Conservation (phyloP, 2,888 invertebrate genomes). For the Hecatera dysodea region DNA sequence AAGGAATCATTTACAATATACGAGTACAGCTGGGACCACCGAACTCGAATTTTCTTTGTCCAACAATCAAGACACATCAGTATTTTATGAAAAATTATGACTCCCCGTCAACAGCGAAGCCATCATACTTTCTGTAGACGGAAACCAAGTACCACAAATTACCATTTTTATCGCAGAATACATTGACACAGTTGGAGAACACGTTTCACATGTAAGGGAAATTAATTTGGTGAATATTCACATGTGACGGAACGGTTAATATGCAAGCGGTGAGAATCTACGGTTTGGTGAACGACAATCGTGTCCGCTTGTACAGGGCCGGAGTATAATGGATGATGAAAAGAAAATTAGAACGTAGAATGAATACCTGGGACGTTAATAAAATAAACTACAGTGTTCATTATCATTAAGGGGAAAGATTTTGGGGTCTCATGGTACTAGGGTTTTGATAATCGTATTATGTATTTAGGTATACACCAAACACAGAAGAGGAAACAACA, state of each 20-base stretch:
- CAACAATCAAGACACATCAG: slow-evolving; percentile 10
- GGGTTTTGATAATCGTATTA: no score
- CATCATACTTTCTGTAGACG: slow-evolving; percentile 26
- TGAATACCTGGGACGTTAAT: no score
- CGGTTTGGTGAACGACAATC: slow-evolving; percentile 24
- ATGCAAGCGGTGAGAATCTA: slow-evolving; percentile 40
- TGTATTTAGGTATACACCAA: no score
- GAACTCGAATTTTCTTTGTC: slow-evolving; percentile 1
- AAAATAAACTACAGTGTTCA: no score
- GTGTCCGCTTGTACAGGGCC: slow-evolving; percentile 27
- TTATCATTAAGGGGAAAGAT: no score
- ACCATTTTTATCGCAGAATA: slow-evolving; percentile 58
- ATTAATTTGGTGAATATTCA: slow-evolving; percentile 53
- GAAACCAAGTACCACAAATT: slow-evolving; percentile 41
- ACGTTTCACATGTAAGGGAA: slow-evolving; percentile 50
- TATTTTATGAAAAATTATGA: slow-evolving; percentile 32
- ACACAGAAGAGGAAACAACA: no score
- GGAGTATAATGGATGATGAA: not conserved
- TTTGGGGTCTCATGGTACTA: no score
- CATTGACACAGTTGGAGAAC: slow-evolving; percentile 63
- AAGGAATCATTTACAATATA: not conserved
- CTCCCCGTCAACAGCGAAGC: slow-evolving; percentile 18
- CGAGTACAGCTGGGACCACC: slow-evolving; percentile 15
- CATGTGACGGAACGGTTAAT: slow-evolving; percentile 44
- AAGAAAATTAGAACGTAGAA: no score